Conservation (phyloP, 2,113 vertebrate species). For the Tragelaphus strepsiceros region DNA sequence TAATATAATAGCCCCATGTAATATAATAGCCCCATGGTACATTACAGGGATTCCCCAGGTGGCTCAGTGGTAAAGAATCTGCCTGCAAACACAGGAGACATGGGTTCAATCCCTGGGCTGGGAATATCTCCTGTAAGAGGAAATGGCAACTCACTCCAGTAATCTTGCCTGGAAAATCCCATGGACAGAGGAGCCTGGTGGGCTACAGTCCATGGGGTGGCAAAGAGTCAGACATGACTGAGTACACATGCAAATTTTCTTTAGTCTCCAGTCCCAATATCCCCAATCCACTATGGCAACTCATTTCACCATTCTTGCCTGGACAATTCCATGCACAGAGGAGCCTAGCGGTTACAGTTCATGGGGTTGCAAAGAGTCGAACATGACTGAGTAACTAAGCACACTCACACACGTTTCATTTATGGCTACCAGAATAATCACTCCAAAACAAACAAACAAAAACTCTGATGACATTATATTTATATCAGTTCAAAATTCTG, state of each 20-base stretch:
- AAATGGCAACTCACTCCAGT: not conserved
- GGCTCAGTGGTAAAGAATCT: not conserved
- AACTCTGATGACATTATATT: not conserved
- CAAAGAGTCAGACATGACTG: not conserved
- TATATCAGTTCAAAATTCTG: conserved; percentile 7
- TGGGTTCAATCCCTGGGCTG: not conserved
- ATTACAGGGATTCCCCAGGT: not conserved
- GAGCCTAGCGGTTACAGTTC: not conserved
- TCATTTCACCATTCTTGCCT: not conserved
- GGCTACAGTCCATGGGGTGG: not conserved
- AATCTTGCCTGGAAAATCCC: not conserved
- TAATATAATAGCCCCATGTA: not conserved
- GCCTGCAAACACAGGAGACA: not conserved
- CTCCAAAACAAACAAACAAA: conserved; percentile 20
- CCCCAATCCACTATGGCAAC: not conserved
- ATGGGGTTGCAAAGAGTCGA: not conserved
- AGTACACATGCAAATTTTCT: not conserved
- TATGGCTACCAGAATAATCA: not conserved
- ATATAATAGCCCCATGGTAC: not conserved
- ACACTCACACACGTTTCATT: not conserved
- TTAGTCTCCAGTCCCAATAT: not conserved
- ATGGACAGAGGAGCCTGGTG: not conserved
- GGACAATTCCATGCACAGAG: not conserved
- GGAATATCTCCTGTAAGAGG: not conserved
- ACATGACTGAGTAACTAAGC: not conserved